phyloP scores from a whole-genome alignment of 1,140 invertebrate genomes.

The Stenopsyche tienmushanensis region DNA sequence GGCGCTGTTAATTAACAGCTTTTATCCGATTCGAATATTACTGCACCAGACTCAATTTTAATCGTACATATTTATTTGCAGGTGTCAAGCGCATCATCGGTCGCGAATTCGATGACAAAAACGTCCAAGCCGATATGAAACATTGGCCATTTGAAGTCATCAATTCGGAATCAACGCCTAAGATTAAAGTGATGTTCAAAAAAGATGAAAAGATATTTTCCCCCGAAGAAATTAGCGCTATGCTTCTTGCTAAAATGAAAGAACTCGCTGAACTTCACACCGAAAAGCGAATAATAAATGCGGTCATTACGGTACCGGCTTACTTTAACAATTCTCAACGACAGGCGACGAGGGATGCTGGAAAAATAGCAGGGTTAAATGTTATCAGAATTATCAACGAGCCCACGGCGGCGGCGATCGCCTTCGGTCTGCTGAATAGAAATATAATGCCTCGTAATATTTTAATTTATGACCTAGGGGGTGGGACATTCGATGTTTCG shows the following conservation, averaged over 20 bases:
- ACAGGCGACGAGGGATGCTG: slow-evolving; percentile 63
- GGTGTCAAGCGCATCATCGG: slow-evolving; percentile 63
- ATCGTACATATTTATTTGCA: neutral
- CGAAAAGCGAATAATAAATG: slow-evolving; percentile 63
- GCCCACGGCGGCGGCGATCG: slow-evolving; percentile 71
- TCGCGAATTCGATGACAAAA: slow-evolving; percentile 67
- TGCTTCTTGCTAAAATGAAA: slow-evolving; percentile 62
- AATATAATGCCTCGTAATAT: slow-evolving; percentile 67
- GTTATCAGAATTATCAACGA: slow-evolving; percentile 73
- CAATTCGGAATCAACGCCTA: slow-evolving; percentile 61
- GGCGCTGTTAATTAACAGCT: slow-evolving; percentile 71
- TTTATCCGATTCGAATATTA: slow-evolving; percentile 57
- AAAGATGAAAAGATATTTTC: slow-evolving; percentile 67
- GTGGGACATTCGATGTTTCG: slow-evolving; percentile 67
- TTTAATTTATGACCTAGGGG: slow-evolving; percentile 63
- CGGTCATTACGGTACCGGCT: slow-evolving; percentile 59
- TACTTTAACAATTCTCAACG: slow-evolving; percentile 60
- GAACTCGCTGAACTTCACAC: slow-evolving; percentile 60
- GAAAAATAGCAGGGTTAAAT: slow-evolving; percentile 66
- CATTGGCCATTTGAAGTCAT: slow-evolving; percentile 75
- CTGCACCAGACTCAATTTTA: slow-evolving; percentile 55
- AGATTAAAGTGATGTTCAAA: slow-evolving; percentile 68
- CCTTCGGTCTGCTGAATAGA: slow-evolving; percentile 76
- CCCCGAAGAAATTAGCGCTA: slow-evolving; percentile 74
- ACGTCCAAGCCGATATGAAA: slow-evolving; percentile 72